phyloP scores from a whole-genome alignment of 2,888 invertebrate genomes.

The Ommatoiulus sabulosus region DNA sequence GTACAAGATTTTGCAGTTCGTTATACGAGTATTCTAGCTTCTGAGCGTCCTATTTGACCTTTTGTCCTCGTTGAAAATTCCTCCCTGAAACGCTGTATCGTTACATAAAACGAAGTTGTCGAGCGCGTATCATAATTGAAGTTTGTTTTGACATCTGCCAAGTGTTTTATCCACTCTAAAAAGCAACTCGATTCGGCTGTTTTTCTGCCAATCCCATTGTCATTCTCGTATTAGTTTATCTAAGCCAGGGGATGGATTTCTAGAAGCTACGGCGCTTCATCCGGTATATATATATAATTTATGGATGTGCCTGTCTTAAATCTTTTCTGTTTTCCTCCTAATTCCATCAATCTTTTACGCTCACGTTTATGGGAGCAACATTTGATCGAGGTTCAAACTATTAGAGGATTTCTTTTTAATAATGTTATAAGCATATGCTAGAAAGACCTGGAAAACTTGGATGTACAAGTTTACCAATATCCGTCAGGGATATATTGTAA shows the following conservation, averaged over 20 bases:
- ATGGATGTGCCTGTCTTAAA: background rate
- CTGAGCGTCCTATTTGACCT: background rate
- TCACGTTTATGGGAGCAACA: background rate
- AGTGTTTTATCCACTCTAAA: background rate
- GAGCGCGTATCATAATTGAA: background rate
- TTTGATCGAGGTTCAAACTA: too few species aligned
- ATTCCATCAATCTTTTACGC: background rate
- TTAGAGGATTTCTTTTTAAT: too few species aligned
- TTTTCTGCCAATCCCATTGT: background rate
- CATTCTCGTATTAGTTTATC: background rate
- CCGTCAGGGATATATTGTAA: too few species aligned
- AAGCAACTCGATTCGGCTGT: background rate
- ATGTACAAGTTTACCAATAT: too few species aligned
- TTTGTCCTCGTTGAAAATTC: too few species aligned
- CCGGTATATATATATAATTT: background rate
- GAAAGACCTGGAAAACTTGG: too few species aligned
- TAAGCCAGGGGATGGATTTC: background rate
- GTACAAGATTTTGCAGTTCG: background rate
- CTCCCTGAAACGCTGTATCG: too few species aligned
- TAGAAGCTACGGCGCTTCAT: background rate
- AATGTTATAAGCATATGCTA: too few species aligned
- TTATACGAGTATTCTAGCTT: too few species aligned
- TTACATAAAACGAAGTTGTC: background rate
- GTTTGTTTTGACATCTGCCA: conserved; percentile 35
- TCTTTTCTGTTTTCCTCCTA: background rate